Evolutionary conservation across 1,140 invertebrate genomes (phyloP), one percentile per base, ranked within the genome.

Genomic region (Drosophila gunungcola): DNA sequence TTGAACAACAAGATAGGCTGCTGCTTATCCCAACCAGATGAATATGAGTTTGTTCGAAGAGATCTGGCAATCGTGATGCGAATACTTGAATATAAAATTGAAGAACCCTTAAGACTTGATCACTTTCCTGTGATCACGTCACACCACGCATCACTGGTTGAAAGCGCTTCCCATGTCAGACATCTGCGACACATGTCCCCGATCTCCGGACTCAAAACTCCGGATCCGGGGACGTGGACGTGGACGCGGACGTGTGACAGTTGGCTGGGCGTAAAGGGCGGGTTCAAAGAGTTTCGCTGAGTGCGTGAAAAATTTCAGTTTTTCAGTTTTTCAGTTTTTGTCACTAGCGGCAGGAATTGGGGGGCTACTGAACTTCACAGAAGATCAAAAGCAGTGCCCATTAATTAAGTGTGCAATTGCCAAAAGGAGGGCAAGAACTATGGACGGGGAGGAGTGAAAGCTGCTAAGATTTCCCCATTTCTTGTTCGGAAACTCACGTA

Each of bases 371-470:
- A 82, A 86, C 78, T 88, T 88, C 58, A 74, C 70, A 79, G 74
- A 89, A 88, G 80, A 88, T 88, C 84, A 88, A 88, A 88, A 83
- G 84, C 67, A 68, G 60, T 76, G 78, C 84, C 88, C 84, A 89
- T 88, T 88, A 88, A 88, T 88, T 88, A 88, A 88, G 84, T 89
- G 84, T 84, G 84, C 84, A 88, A 89, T 88, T 84, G 73, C 80
- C 68, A 60, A 58, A 36, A 36, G 41, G n/a, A 74, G 58, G 52
- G 38, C 67, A 43, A 9, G n/a, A 10, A 34, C 48, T 34, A 2
- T 16, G 48, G 48, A 4, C 1, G 12, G 27, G 46, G 32, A 4
- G n/a, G 49, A 12, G 32, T 38, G 39, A 32, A 72, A 49, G 61
- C 9, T 69, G 65, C 52, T 27, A 62, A 64, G 38, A 72, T 73